A percentile compares a stretch with the other conserved stretches of the same genome.
Conservation (phyloP, 2,113 vertebrate species). For the Bambusicola thoracicus region DNA sequence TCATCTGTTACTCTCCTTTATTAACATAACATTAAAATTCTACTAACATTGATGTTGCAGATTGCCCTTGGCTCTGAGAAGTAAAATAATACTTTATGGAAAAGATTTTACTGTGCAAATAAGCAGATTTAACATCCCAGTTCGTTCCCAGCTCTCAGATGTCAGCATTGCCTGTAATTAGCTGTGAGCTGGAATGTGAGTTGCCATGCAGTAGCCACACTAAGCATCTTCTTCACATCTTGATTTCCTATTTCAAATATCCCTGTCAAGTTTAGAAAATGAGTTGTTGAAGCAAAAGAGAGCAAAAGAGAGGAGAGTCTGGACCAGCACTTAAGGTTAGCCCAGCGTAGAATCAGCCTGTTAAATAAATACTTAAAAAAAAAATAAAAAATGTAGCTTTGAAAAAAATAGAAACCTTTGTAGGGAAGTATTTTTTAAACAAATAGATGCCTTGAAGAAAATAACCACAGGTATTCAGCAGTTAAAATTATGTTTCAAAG, state of each 20-base stretch:
- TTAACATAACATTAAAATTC: constrained; percentile 8
- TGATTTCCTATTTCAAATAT: constrained; percentile 47
- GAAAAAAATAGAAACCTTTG: neutral
- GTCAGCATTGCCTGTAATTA: constrained; percentile 31
- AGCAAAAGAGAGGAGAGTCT: neutral
- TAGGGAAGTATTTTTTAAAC: neutral
- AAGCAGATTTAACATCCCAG: constrained; percentile 22
- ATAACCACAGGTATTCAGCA: neutral
- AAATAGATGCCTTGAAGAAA: neutral
- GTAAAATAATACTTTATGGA: constrained; percentile 39
- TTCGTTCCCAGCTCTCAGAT: constrained; percentile 55
- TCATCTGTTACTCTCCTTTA: neutral
- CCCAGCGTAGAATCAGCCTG: neutral
- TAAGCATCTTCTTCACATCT: constrained; percentile 38
- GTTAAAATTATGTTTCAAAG: neutral
- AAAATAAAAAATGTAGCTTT: neutral
- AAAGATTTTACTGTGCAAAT: constrained; percentile 45
- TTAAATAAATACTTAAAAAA: neutral
- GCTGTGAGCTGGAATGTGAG: constrained; percentile 43
- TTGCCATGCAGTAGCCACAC: constrained; percentile 45
- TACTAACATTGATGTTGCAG: neutral
- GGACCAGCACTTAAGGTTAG: neutral
- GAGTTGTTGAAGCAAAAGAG: neutral
- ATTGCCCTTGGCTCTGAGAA: neutral
- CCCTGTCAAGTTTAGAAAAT: neutral